Evolutionary conservation across 2,113 vertebrate genomes (phyloP).

Genomic region (Geococcyx californianus): DNA sequence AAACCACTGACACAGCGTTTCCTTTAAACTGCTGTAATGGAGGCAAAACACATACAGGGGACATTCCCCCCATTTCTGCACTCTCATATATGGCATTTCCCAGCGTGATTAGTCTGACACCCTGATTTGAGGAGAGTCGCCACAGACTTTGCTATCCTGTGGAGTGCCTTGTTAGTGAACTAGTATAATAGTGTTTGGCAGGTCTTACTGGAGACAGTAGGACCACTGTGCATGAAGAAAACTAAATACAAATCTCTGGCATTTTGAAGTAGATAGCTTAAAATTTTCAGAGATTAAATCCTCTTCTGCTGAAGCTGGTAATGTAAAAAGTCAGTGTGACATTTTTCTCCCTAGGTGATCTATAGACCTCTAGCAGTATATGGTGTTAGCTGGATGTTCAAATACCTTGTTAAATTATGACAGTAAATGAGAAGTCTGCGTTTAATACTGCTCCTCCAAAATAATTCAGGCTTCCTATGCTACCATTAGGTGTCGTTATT

Average conservation of each 20-base stretch:
- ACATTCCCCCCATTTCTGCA: not conserved
- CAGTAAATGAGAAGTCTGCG: constrained; percentile 1
- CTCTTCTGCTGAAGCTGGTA: not conserved
- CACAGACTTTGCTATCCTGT: not conserved
- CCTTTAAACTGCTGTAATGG: constrained; percentile 55
- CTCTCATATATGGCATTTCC: not conserved
- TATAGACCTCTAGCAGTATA: not conserved
- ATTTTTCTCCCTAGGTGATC: not conserved
- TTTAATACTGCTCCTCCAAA: not conserved
- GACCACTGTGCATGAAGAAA: not conserved
- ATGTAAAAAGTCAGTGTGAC: not conserved
- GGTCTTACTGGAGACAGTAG: not conserved
- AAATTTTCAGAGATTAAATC: constrained; percentile 10
- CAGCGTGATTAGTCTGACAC: constrained; percentile 34
- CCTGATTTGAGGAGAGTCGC: constrained; percentile 25
- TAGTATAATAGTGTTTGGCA: not conserved
- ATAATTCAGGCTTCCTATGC: not conserved
- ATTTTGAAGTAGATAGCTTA: not conserved
- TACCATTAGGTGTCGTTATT: not conserved
- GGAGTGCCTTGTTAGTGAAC: not conserved
- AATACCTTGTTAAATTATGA: not conserved
- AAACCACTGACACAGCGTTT: constrained; percentile 80
- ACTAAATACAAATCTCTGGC: not conserved
- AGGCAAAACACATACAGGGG: constrained; percentile 52
- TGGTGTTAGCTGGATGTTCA: not conserved